A percentile compares a stretch with the other conserved stretches of the same genome.
Evolutionary conservation across 1,140 invertebrate species (phyloP).

Genomic region (Pseudoatta argentina): DNA sequence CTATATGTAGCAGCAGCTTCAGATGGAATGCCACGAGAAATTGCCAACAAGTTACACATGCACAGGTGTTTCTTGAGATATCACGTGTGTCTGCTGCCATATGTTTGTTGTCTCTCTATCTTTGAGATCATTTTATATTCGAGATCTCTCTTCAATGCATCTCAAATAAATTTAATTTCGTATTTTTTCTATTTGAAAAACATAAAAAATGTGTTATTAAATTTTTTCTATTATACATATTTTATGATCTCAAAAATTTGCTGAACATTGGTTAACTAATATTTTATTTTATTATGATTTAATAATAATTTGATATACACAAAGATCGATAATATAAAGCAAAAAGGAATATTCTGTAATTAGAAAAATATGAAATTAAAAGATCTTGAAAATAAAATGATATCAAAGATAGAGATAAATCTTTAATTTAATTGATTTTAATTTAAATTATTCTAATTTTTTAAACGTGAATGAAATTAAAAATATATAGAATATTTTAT

Average conservation of each 20-base stretch:
- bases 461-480: not conserved
- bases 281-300: no score
- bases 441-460: not conserved
- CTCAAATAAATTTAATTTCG: conserved; percentile 14
- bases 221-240: no score
- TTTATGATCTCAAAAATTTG: no score
- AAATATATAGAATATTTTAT: not conserved
- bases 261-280: no score
- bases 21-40: conserved; percentile 74
- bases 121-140: conserved; percentile 37
- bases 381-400: no score
- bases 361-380: no score
- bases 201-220: no score
- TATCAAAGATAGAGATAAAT: no score
- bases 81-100: conserved; percentile 77
- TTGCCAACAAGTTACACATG: conserved; percentile 80
- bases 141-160: not conserved
- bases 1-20: conserved; percentile 74
- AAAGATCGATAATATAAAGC: no score
- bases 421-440: not conserved
- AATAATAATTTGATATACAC: no score
- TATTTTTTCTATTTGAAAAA: not conserved
- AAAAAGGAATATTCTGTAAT: no score
- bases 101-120: conserved; percentile 15
- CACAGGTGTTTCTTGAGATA: conserved; percentile 84